Conservation (phyloP, 2,888 invertebrate species). For the Ptilodon capucinus region DNA sequence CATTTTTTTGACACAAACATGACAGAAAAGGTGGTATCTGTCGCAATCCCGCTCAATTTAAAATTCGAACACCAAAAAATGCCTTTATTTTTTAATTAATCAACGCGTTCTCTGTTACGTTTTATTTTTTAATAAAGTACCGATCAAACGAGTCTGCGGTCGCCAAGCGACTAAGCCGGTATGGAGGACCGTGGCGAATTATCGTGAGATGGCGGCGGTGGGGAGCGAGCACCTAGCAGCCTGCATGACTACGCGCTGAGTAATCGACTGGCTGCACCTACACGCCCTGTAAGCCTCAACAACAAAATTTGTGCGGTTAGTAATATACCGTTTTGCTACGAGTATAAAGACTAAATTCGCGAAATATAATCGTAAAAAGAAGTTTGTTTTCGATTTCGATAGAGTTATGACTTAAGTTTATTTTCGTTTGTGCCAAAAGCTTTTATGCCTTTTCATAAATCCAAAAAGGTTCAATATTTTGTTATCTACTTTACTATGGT, state of each 20-base stretch:
- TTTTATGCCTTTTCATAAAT: too few species aligned
- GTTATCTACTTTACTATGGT: too few species aligned
- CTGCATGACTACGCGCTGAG: slow-evolving; percentile 72
- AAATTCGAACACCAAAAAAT: slow-evolving; percentile 20
- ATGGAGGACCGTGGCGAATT: slow-evolving; percentile 43
- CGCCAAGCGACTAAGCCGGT: slow-evolving; percentile 67
- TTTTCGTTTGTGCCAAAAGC: background rate
- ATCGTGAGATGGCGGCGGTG: slow-evolving; percentile 55
- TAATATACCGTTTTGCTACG: background rate
- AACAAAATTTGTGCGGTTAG: slow-evolving; percentile 13
- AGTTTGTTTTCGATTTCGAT: slow-evolving; percentile 3
- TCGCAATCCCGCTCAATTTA: slow-evolving; percentile 20
- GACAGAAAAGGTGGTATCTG: slow-evolving; percentile 18
- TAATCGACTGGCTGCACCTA: slow-evolving; percentile 70
- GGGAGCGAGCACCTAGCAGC: slow-evolving; percentile 51
- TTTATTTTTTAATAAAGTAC: slow-evolving; percentile 35
- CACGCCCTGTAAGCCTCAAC: slow-evolving; percentile 48
- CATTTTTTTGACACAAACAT: slow-evolving; percentile 66
- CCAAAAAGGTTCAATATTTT: too few species aligned
- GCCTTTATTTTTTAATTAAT: slow-evolving; percentile 8
- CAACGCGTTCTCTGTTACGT: slow-evolving; percentile 20
- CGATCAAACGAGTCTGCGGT: slow-evolving; percentile 72
- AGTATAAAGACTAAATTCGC: slow-evolving; percentile 5
- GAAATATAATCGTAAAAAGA: background rate
- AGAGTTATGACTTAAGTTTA: slow-evolving; percentile 2